Conservation (phyloP, 2,797 vertebrate genomes). For the Platyrinchus mystaceus region DNA sequence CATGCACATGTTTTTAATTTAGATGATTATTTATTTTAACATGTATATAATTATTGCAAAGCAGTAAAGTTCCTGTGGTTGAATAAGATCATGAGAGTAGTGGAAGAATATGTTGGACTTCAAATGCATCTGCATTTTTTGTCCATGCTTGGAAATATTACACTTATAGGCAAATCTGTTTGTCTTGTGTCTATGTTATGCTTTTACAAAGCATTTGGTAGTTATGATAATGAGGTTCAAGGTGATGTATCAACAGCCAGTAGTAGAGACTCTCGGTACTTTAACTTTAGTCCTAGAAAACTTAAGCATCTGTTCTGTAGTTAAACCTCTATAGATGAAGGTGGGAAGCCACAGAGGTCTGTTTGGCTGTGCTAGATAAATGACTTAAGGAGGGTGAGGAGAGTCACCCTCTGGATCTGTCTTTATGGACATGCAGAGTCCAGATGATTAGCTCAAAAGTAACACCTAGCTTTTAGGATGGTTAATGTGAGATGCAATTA, state of each 20-base stretch:
- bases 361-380: background rate
- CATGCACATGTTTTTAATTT: background rate
- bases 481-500: background rate
- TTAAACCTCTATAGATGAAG: background rate
- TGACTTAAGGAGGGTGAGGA: background rate
- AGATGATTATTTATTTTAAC: background rate
- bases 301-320: background rate
- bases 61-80: background rate
- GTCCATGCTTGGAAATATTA: background rate
- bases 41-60: background rate
- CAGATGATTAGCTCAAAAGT: fast-evolving
- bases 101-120: background rate
- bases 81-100: background rate
- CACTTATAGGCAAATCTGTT: fast-evolving
- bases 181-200: fast-evolving
- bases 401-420: background rate
- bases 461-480: background rate
- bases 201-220: background rate
- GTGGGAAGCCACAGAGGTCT: background rate
- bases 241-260: background rate
- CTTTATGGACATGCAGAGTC: background rate
- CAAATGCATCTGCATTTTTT: background rate
- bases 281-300: background rate
- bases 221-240: background rate
- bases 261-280: background rate